phyloP scores from a whole-genome alignment of 2,888 invertebrate genomes.

The Notocelia uddmanniana region DNA sequence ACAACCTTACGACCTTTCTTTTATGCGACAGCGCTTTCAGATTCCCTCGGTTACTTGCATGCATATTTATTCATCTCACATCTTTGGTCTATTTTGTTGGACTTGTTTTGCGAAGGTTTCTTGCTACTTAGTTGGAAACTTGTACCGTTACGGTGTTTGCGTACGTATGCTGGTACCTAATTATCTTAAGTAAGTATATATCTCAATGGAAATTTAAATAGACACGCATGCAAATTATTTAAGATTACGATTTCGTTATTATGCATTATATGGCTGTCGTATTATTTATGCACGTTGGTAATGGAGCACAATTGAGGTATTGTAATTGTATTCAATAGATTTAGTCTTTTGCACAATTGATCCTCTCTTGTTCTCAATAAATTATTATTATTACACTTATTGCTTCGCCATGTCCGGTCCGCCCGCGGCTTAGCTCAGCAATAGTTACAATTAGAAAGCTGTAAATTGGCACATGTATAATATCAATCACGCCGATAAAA shows the following conservation, averaged over 20 bases:
- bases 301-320: no score
- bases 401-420: no score
- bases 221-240: background rate
- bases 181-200: constrained; percentile 7
- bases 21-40: constrained; percentile 23
- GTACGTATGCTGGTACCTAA: constrained; percentile 22
- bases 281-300: no score
- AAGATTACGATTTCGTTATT: background rate
- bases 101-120: constrained; percentile 36
- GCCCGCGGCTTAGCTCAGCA: no score
- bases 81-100: constrained; percentile 40
- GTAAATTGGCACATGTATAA: no score
- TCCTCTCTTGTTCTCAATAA: no score
- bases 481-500: no score
- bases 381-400: no score
- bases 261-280: background rate
- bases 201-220: background rate
- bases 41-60: constrained; percentile 36
- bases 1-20: constrained; percentile 14
- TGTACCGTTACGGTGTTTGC: constrained; percentile 28
- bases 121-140: constrained; percentile 31
- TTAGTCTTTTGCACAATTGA: no score
- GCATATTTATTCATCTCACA: constrained; percentile 44
- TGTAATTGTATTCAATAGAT: no score
- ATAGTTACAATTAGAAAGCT: no score